Conservation (phyloP, 2,113 vertebrate genomes). For the Euleptes europaea region DNA sequence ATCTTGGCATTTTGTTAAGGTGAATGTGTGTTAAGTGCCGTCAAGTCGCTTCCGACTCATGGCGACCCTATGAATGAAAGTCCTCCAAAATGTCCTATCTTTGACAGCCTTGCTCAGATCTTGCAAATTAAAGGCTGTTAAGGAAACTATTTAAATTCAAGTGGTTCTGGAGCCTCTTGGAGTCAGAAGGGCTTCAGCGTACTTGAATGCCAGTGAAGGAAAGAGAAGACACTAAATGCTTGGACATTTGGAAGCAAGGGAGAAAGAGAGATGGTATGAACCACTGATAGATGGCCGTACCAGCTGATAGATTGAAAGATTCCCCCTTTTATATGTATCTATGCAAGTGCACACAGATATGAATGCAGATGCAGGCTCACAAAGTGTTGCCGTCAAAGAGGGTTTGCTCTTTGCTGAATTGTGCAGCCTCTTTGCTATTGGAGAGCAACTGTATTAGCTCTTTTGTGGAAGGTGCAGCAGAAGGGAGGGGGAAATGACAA, state of each 20-base stretch:
- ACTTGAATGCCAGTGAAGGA: background rate
- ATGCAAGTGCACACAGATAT: no score
- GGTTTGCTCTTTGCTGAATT: no score
- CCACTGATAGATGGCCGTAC: background rate
- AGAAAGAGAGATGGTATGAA: background rate
- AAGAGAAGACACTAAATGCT: slow-evolving; percentile 11
- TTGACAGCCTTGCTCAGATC: no score
- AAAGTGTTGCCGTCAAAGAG: no score
- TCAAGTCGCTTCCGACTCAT: no score
- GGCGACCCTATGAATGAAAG: no score
- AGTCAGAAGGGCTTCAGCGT: background rate
- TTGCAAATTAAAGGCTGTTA: no score
- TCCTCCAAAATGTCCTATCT: no score
- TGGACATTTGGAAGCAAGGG: background rate
- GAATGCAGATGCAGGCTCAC: no score
- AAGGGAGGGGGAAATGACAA: background rate
- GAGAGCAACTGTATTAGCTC: no score
- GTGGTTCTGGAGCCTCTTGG: background rate
- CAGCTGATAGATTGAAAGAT: background rate
- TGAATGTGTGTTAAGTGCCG: no score
- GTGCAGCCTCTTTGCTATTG: no score
- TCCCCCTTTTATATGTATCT: background rate
- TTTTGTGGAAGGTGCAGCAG: background rate
- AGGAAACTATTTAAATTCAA: slow-evolving; percentile 33
- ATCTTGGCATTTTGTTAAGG: slow-evolving; percentile 11